A percentile compares a stretch with the other conserved stretches of the same genome.
Conservation (phyloP, 2,113 vertebrate species). For the Periophthalmodon schlosseri region DNA sequence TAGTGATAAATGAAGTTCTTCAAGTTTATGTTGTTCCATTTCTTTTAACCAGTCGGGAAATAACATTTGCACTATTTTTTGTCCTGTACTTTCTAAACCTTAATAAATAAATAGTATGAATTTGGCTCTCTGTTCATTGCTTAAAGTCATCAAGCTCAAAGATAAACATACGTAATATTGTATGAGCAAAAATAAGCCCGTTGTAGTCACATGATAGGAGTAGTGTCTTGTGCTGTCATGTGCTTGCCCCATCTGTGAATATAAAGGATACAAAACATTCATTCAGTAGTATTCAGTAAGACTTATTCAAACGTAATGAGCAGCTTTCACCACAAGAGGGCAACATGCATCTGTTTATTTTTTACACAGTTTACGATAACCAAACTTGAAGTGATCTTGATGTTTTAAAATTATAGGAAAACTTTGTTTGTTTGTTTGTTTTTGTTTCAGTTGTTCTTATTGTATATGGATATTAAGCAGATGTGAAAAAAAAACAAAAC, state of each 20-base stretch:
- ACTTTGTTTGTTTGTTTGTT: too few relatives aligned
- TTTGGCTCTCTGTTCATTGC: not conserved
- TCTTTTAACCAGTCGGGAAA: conserved; percentile 1
- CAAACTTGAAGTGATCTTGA: not conserved
- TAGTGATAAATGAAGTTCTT: not conserved
- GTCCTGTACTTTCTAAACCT: not conserved
- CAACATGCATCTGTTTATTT: not conserved
- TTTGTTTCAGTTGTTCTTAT: not conserved
- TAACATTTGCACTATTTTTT: conserved; percentile 1
- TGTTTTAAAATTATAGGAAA: not conserved
- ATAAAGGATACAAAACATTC: conserved; percentile 6
- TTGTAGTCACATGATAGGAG: conserved; percentile 29
- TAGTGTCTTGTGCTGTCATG: conserved; percentile 49
- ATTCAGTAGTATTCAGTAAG: conserved; percentile 20
- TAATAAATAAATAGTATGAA: not conserved
- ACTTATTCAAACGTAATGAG: conserved; percentile 9
- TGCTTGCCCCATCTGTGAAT: conserved; percentile 1
- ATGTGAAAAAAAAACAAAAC: too few relatives aligned
- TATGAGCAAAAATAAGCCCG: not conserved
- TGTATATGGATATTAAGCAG: not conserved
- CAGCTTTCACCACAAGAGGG: conserved; percentile 43
- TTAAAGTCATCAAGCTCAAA: not conserved
- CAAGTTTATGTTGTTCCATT: not conserved
- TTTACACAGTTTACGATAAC: not conserved
- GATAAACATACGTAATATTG: not conserved